Conservation (phyloP, 2,888 invertebrate species). For the Meghimatium bilineatum region DNA sequence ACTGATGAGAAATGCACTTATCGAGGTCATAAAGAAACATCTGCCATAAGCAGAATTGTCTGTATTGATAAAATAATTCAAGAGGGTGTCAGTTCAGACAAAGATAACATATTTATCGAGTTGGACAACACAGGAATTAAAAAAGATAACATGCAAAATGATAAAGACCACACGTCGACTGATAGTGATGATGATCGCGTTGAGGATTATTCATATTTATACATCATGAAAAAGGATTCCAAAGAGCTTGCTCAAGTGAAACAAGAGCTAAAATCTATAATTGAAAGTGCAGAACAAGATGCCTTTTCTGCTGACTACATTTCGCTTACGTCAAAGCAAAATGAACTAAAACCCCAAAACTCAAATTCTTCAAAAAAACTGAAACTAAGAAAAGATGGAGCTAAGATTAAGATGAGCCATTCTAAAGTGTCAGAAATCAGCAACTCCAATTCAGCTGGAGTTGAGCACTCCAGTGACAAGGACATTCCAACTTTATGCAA, state of each 20-base stretch:
- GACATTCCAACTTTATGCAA: not conserved
- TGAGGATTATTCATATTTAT: slow-evolving; percentile 51
- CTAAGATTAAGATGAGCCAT: not conserved
- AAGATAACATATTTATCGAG: not conserved
- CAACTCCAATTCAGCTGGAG: not conserved
- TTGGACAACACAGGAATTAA: not conserved
- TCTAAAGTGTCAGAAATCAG: not conserved
- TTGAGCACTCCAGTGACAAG: not conserved
- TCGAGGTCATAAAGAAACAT: not conserved
- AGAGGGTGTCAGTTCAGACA: not conserved
- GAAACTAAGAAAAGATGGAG: not conserved
- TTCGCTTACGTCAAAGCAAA: slow-evolving; percentile 22
- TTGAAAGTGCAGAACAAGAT: slow-evolving; percentile 16
- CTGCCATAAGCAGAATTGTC: not conserved
- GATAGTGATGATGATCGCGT: slow-evolving; percentile 15
- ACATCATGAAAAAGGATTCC: slow-evolving; percentile 45
- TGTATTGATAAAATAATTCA: not conserved
- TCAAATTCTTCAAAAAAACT: not conserved
- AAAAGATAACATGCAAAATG: not conserved
- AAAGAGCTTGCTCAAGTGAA: slow-evolving; percentile 18
- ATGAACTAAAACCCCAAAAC: not conserved
- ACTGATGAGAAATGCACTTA: not conserved
- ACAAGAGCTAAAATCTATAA: not conserved
- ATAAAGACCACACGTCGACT: not conserved
- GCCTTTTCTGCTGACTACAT: slow-evolving; percentile 46